Conservation (phyloP, 2,797 vertebrate species). For the Bradypus variegatus region DNA sequence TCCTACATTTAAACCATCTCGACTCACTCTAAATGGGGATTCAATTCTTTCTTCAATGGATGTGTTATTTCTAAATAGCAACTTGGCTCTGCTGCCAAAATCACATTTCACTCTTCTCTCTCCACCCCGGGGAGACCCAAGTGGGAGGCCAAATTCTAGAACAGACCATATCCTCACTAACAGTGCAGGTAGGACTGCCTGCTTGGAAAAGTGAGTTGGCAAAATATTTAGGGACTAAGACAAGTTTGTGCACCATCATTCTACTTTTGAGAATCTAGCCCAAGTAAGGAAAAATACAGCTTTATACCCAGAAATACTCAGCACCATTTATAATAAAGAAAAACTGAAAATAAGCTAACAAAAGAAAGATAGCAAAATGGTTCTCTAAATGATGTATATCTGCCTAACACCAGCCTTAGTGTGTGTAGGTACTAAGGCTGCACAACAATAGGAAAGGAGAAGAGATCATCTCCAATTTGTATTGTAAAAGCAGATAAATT, state of each 20-base stretch:
- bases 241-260: not conserved
- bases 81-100: not conserved
- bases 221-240: not conserved
- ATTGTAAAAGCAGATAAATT: not conserved
- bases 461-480: not conserved
- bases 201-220: slow-evolving; percentile 4
- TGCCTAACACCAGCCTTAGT: not conserved
- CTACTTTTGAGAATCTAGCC: not conserved
- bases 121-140: not conserved
- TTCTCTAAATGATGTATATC: not conserved
- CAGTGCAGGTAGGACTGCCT: not conserved
- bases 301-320: not conserved
- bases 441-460: fast-evolving
- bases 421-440: not conserved
- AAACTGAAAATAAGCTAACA: not conserved
- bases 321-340: not conserved
- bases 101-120: not conserved
- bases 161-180: not conserved
- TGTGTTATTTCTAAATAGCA: slow-evolving; percentile 6
- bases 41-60: not conserved
- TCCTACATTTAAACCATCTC: not conserved
- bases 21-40: not conserved
- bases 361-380: not conserved
- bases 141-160: not conserved
- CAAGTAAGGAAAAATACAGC: not conserved